Evolutionary conservation across 2,797 vertebrate genomes (phyloP).

Genomic region (Discoglossus pictus): DNA sequence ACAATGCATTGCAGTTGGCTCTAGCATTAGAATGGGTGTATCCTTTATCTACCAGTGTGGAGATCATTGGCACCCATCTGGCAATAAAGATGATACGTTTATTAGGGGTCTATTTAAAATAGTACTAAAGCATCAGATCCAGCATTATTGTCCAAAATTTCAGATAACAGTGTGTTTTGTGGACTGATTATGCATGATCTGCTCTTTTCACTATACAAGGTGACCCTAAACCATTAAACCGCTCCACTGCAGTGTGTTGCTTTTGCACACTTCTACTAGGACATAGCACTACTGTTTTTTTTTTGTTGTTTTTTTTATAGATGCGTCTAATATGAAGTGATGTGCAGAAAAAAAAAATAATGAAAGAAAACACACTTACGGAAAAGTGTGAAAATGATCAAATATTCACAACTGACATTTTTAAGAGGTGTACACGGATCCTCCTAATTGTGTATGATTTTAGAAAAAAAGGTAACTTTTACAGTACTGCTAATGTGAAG

Average conservation of each 20-base stretch:
- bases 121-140: too few species aligned
- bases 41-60: too few species aligned
- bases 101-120: too few species aligned
- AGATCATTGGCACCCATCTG: too few species aligned
- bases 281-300: slow-evolving; percentile 70
- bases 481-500: slow-evolving; percentile 66
- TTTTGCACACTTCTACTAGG: slow-evolving; percentile 69
- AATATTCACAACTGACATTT: slow-evolving; percentile 66
- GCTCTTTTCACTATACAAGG: neutral
- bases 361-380: slow-evolving; percentile 3
- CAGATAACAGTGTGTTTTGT: too few species aligned
- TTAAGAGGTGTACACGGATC: slow-evolving; percentile 61
- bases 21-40: too few species aligned
- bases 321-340: slow-evolving; percentile 60
- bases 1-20: slow-evolving; percentile 1
- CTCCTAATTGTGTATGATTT: slow-evolving; percentile 60
- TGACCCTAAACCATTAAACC: neutral
- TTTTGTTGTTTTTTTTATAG: slow-evolving; percentile 61
- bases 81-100: too few species aligned
- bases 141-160: too few species aligned
- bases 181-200: neutral
- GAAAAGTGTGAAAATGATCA: slow-evolving; percentile 60
- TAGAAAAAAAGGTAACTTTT: slow-evolving; percentile 62
- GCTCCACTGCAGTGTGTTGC: slow-evolving; percentile 65
- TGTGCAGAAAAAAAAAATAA: slow-evolving; percentile 54